phyloP scores from a whole-genome alignment of 1,140 invertebrate species.

The Leptoteleia sp. region DNA sequence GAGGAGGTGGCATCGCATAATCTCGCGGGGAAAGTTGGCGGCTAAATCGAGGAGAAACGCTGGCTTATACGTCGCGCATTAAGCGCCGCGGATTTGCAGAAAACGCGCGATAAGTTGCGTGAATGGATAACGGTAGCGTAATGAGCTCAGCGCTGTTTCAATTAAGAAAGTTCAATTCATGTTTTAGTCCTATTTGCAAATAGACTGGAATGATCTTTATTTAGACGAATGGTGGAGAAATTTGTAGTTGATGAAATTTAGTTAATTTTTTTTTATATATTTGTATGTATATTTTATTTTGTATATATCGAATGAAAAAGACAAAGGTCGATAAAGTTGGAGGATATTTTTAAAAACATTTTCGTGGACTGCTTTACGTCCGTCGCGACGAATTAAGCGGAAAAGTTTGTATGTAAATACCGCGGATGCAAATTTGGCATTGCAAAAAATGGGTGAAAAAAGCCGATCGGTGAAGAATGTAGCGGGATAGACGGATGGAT shows the following conservation, averaged over 20 bases:
- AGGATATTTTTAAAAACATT: conserved; percentile 5
- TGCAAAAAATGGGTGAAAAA: conserved; percentile 46
- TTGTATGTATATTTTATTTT: too few species aligned
- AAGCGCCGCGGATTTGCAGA: conserved; percentile 43
- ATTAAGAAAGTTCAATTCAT: conserved; percentile 55
- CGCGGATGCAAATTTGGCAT: conserved; percentile 33
- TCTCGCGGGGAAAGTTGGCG: conserved; percentile 55
- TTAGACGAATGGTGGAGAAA: conserved; percentile 14
- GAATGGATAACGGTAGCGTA: conserved; percentile 56
- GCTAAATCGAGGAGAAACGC: conserved; percentile 50
- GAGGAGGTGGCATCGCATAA: conserved; percentile 52
- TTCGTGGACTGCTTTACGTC: conserved; percentile 4
- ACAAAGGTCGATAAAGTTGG: conserved; percentile 22
- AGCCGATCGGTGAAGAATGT: conserved; percentile 50
- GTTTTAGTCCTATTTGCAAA: conserved; percentile 35
- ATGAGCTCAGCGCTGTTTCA: conserved; percentile 49
- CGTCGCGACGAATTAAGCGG: conserved; percentile 10
- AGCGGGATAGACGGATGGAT: conserved; percentile 56
- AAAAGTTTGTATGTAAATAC: conserved; percentile 41
- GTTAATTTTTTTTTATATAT: too few species aligned
- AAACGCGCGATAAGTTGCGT: conserved; percentile 50
- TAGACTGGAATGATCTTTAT: conserved; percentile 41
- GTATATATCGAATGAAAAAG: not conserved
- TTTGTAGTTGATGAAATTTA: too few species aligned
- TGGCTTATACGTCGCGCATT: conserved; percentile 37